phyloP scores from a whole-genome alignment of 2,797 vertebrate genomes.

The Psittacula echo region DNA sequence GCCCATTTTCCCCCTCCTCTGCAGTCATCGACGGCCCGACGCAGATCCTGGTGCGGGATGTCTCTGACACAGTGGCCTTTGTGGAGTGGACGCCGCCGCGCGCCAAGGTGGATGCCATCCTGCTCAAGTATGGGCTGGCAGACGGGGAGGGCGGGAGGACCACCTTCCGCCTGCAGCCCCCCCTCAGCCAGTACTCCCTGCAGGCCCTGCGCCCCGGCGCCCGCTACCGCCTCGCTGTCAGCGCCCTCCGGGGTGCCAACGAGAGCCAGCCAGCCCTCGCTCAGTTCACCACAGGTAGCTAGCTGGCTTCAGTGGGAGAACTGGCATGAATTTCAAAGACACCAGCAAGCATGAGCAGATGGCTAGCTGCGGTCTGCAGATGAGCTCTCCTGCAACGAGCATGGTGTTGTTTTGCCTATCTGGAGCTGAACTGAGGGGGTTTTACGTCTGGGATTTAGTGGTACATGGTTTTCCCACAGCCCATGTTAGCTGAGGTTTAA shows the following conservation, averaged over 20 bases:
- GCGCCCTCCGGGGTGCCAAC: constrained; percentile 87
- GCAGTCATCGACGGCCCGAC: constrained; percentile 94
- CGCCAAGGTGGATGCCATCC: constrained; percentile 92
- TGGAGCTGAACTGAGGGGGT: accelerated
- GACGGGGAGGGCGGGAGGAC: constrained; percentile 88
- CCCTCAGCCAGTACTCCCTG: constrained; percentile 94
- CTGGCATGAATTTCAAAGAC: not conserved
- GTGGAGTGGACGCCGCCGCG: constrained; percentile 94
- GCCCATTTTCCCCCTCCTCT: not conserved
- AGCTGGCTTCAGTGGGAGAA: not conserved
- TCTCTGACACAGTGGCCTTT: constrained; percentile 95
- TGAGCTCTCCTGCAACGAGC: not conserved
- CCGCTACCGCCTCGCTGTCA: constrained; percentile 87
- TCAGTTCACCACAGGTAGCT: constrained; percentile 91
- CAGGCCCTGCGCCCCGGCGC: constrained; percentile 92
- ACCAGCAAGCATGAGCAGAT: not conserved
- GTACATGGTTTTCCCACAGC: not conserved
- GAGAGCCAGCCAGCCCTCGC: constrained; percentile 87
- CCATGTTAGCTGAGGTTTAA: not conserved
- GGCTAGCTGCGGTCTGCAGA: not conserved
- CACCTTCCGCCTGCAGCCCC: constrained; percentile 93
- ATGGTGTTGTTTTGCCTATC: not conserved
- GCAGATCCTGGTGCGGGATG: constrained; percentile 91
- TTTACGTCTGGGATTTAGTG: not conserved
- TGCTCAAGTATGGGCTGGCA: constrained; percentile 89